Evolutionary conservation across 2,888 invertebrate genomes (phyloP), one percentile per base, ranked within the genome.

Genomic region (Andrena flavipes): DNA sequence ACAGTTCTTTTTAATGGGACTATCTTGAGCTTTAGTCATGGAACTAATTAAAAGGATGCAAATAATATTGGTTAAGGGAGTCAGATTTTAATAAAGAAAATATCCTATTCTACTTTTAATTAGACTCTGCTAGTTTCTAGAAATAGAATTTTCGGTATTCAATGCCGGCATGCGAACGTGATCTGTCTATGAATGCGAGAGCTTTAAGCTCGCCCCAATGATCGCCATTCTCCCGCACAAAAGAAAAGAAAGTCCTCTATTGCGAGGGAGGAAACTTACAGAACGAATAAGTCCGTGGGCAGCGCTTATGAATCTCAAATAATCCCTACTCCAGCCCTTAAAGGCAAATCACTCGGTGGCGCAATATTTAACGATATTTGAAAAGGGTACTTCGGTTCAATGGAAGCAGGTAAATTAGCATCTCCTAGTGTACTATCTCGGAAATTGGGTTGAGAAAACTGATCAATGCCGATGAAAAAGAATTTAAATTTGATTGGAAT

Each of bases 301-400:
- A 0, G 29, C 13, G 51, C 51, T 72, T 51, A 64, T 72, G 72
- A 64, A 72, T 72, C 51, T 64, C 64, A 64, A 72, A 51, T 64
- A 13, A 51, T 64, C 30, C 51, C 64, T 35, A 35, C 72, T 35
- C n/a, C 48, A 64, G 72, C 35, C 33, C 51, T 64, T 64, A 51
- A 72, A 72, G 72, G 33, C n/a, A 64, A 64, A 51, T 72, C 63
- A 51, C 2, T 26, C 23, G 13, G 20, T 35, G 42, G 20, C 29
- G 49, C 8, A 10, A 35, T 64, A 64, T 49, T 64, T 51, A 23
- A n/a, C 49, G 51, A 23, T 26, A 30, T 64, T 51, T 51, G 10
- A 7, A n/a, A 16, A 20, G n/a, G 33, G 33, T 26, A 6, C 33
- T 13, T 8, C 3, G 33, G 33, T 51, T 51, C 23, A 33, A 1